Conservation (phyloP, 2,797 vertebrate genomes). For the Percopsis omiscomaycus region DNA sequence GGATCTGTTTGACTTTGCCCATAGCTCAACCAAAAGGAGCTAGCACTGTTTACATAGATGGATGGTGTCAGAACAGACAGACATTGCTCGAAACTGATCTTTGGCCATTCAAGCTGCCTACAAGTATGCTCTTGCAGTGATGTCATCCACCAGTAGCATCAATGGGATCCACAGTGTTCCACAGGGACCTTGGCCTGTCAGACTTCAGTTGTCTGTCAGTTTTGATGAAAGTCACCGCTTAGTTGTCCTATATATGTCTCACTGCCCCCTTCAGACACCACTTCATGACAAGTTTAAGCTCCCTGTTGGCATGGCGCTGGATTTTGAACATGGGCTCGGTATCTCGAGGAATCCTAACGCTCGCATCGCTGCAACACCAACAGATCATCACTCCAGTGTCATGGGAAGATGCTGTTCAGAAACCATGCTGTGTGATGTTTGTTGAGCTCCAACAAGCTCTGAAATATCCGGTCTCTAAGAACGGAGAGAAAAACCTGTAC, state of each 20-base stretch:
- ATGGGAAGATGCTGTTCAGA: conserved; percentile 2
- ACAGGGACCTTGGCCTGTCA: conserved; percentile 7
- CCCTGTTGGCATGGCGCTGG: background rate
- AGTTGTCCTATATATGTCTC: conserved; percentile 41
- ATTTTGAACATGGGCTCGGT: conserved; percentile 9
- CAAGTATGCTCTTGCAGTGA: background rate
- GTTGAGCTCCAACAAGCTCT: background rate
- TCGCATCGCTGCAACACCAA: too few relatives aligned
- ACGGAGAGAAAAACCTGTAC: background rate
- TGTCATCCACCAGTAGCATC: background rate
- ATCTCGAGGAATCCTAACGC: background rate
- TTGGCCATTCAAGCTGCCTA: background rate
- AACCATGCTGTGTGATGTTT: too few relatives aligned
- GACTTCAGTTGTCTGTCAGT: conserved; percentile 23
- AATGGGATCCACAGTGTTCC: conserved; percentile 2
- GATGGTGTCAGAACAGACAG: background rate
- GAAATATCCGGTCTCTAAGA: conserved; percentile 1
- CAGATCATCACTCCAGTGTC: background rate
- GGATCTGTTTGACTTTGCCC: conserved; percentile 13
- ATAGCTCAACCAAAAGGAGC: conserved; percentile 20
- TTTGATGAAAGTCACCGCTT: conserved; percentile 38
- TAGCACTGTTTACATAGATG: background rate
- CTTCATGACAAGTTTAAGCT: conserved; percentile 14
- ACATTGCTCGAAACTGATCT: background rate
- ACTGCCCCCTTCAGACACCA: conserved; percentile 21